Percentiles rank a stretch among this genome's conserved stretches.
Evolutionary conservation across 2,797 vertebrate genomes (phyloP).

Genomic region (Hipposideros larvatus): DNA sequence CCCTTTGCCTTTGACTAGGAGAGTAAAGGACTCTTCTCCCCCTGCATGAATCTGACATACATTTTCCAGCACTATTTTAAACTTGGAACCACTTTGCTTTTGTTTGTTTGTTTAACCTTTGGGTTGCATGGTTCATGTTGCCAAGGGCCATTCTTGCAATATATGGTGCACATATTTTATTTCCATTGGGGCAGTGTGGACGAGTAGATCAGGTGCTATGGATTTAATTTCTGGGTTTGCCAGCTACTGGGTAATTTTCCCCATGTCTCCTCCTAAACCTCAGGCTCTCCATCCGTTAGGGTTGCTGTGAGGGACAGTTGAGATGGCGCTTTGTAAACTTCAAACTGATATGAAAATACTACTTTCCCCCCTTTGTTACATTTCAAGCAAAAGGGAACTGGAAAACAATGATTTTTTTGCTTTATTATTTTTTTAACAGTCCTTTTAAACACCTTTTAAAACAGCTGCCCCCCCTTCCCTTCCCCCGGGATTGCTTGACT

Average conservation of each 20-base stretch:
- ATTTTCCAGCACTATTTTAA: constrained; percentile 21
- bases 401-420: neutral
- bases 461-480: neutral
- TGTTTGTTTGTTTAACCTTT: neutral
- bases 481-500: neutral
- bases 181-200: neutral
- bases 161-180: neutral
- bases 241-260: neutral
- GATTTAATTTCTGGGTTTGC: neutral
- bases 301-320: neutral
- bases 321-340: constrained; percentile 20
- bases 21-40: neutral
- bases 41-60: neutral
- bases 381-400: constrained; percentile 45
- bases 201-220: neutral
- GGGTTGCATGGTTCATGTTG: neutral
- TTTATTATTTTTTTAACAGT: neutral
- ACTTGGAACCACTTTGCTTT: neutral
- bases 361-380: neutral
- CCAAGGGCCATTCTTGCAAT: neutral
- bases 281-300: neutral
- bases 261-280: neutral
- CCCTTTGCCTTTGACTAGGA: neutral
- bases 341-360: neutral
- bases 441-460: constrained; percentile 35